These are phyloP conservation scores for Zophobas atratus DNA, from an alignment of 1,140 invertebrate species.

Conservation along the genomic window DNA sequence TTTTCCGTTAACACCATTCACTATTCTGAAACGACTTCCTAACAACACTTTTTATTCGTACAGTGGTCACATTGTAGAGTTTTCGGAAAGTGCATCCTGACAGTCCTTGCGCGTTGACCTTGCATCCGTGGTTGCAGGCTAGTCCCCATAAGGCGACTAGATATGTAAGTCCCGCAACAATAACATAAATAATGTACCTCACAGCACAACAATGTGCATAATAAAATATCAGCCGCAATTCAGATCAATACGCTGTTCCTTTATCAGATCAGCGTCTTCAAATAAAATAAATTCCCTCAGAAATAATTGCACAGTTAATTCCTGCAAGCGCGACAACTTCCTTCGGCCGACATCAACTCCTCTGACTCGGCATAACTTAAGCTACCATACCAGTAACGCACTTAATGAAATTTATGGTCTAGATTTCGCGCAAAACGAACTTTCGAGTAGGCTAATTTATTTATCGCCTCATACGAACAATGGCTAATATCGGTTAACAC, in stretches of 20 bases:
- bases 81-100: background rate
- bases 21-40: too few relatives aligned
- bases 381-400: conserved; percentile 64
- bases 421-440: conserved; percentile 62
- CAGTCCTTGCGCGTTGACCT: conserved; percentile 3
- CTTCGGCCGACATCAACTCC: conserved; percentile 14
- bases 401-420: conserved; percentile 63
- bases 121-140: background rate
- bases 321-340: conserved; percentile 26
- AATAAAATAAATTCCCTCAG: conserved; percentile 61
- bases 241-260: conserved; percentile 61
- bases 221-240: conserved; percentile 60
- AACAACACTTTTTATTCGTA: too few relatives aligned
- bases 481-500: conserved; percentile 63
- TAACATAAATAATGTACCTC: conserved; percentile 59
- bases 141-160: conserved; percentile 3
- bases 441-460: conserved; percentile 62
- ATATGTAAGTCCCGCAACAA: conserved; percentile 49
- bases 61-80: background rate
- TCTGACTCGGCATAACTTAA: conserved; percentile 51
- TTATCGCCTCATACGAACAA: conserved; percentile 61
- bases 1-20: too few relatives aligned
- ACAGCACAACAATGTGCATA: conserved; percentile 61
- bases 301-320: conserved; percentile 54
- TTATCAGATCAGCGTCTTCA: conserved; percentile 61